Conservation (phyloP, 2,888 invertebrate genomes). For the Erebia aethiops region DNA sequence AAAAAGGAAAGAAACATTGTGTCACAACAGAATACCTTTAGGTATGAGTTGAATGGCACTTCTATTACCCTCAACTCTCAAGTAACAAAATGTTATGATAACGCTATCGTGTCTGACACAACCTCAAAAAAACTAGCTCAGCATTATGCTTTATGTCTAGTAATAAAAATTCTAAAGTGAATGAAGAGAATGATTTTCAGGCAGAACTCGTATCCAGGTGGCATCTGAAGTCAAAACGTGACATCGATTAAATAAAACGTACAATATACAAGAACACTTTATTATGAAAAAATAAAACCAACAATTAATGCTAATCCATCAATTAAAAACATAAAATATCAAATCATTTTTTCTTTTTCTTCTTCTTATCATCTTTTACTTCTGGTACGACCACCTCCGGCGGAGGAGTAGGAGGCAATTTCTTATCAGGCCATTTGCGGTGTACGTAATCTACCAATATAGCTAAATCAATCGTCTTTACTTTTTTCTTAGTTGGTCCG, state of each 20-base stretch:
- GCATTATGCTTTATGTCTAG: too few species aligned
- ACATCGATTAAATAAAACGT: background rate
- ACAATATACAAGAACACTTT: background rate
- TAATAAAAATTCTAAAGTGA: too few species aligned
- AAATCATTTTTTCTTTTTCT: conserved; percentile 37
- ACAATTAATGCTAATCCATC: conserved; percentile 20
- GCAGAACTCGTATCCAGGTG: too few species aligned
- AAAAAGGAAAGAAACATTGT: too few species aligned
- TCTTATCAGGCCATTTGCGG: conserved; percentile 58
- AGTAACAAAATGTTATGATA: too few species aligned
- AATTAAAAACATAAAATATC: conserved; percentile 20
- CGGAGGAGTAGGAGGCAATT: conserved; percentile 52
- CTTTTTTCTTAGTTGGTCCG: conserved; percentile 48
- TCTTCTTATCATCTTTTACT: conserved; percentile 4
- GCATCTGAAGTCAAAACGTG: too few species aligned
- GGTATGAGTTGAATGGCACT: too few species aligned
- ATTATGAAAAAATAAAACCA: conserved; percentile 24
- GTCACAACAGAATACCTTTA: too few species aligned
- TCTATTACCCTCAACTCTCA: too few species aligned
- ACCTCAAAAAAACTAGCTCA: too few species aligned
- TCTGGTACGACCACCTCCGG: conserved; percentile 43
- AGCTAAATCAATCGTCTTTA: conserved; percentile 47
- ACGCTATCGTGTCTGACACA: too few species aligned
- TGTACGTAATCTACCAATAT: conserved; percentile 53
- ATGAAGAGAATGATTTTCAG: too few species aligned